Conservation (phyloP, 2,113 vertebrate genomes). For the Menura novaehollandiae region DNA sequence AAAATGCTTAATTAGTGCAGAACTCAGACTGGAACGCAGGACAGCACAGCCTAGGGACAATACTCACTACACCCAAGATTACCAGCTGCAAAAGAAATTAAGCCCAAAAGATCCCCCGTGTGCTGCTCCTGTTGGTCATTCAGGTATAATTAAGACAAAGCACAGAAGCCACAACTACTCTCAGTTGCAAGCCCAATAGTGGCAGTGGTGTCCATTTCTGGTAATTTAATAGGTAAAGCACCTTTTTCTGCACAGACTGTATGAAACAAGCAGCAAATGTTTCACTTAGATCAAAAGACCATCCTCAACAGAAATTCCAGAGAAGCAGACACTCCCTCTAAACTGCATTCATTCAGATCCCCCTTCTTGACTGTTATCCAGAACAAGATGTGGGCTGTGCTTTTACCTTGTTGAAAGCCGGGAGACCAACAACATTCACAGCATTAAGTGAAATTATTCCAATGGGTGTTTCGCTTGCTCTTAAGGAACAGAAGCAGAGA, state of each 20-base stretch:
- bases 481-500: background rate
- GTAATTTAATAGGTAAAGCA: background rate
- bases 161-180: background rate
- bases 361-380: too few species aligned
- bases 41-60: background rate
- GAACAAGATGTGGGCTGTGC: background rate
- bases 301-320: background rate
- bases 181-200: background rate
- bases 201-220: background rate
- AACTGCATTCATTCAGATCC: background rate
- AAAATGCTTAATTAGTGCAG: background rate
- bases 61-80: rapidly evolving
- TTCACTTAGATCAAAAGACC: background rate
- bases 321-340: background rate
- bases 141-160: background rate
- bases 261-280: background rate
- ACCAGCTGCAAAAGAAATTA: background rate
- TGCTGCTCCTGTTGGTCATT: background rate
- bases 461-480: rapidly evolving
- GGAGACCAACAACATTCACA: background rate
- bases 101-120: too few species aligned
- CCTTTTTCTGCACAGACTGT: background rate
- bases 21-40: background rate
- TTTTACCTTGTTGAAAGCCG: background rate
- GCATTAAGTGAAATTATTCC: background rate